phyloP scores from a whole-genome alignment of 1,140 invertebrate genomes.

The Dendroctonus ponderosae region DNA sequence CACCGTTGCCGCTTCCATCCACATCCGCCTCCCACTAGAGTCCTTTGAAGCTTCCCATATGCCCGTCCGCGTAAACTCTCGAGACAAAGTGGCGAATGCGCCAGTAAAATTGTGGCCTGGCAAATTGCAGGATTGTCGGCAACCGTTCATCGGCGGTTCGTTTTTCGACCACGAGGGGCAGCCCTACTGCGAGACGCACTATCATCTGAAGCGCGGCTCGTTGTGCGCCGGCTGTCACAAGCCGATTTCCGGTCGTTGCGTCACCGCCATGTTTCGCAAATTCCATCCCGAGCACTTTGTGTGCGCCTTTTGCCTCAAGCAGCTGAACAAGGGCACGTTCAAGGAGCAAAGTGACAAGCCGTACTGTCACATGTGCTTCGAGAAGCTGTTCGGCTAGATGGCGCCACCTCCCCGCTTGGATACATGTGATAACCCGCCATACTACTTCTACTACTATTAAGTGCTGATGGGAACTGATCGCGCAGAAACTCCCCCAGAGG shows the following conservation, averaged over 20 bases:
- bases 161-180: constrained; percentile 96
- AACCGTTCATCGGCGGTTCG: constrained; percentile 88
- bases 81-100: too few species aligned
- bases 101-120: too few species aligned
- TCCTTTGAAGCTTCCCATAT: too few species aligned
- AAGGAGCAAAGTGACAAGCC: constrained; percentile 98
- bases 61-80: too few species aligned
- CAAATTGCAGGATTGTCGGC: constrained; percentile 81
- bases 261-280: constrained; percentile 98
- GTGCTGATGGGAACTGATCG: too few species aligned
- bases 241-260: constrained; percentile 94
- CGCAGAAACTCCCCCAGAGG: too few species aligned
- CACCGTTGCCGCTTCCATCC: too few species aligned
- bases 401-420: too few species aligned
- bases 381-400: constrained; percentile 87
- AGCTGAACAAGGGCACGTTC: constrained; percentile 96
- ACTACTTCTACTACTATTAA: too few species aligned
- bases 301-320: constrained; percentile 95
- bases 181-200: constrained; percentile 97
- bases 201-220: constrained; percentile 94
- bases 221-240: constrained; percentile 97
- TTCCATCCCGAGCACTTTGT: constrained; percentile 99
- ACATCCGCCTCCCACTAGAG: too few species aligned
- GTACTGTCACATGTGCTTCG: constrained; percentile 96
- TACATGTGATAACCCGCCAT: too few species aligned